Percentiles rank a stretch among this genome's conserved stretches.
These are phyloP conservation scores for Drosophila parvula DNA, from an alignment of 1,140 invertebrate species.

Conservation along the genomic window DNA sequence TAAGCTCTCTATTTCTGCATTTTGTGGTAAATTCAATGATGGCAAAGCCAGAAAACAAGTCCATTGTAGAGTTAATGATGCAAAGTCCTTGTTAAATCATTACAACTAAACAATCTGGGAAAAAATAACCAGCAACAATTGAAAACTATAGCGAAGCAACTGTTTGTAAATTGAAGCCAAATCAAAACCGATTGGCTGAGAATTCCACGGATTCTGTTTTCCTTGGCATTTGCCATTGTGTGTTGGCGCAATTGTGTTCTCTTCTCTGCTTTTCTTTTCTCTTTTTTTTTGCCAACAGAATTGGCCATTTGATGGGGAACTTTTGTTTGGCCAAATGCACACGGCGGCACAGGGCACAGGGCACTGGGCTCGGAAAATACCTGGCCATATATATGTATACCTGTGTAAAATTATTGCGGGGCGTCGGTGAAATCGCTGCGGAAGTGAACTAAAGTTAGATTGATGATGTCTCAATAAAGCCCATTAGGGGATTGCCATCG, in stretches of 20 bases:
- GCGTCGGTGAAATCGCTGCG: conserved; percentile 17
- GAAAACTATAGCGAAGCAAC: conserved; percentile 9
- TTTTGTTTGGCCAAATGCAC: conserved; percentile 43
- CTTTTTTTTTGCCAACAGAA: not conserved
- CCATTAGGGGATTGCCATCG: conserved; percentile 50
- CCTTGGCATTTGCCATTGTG: conserved; percentile 21
- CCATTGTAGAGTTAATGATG: not conserved
- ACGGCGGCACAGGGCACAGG: not conserved
- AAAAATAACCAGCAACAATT: not conserved
- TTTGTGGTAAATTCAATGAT: not conserved
- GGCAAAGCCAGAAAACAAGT: not conserved
- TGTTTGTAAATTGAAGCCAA: conserved; percentile 31
- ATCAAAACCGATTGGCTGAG: conserved; percentile 24
- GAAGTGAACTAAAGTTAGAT: conserved; percentile 44
- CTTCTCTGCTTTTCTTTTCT: not conserved
- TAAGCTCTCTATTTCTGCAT: not conserved
- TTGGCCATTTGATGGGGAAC: conserved; percentile 26
- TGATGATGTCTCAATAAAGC: conserved; percentile 55
- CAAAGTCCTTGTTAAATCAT: not conserved
- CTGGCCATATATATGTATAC: conserved; percentile 2
- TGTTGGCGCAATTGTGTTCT: conserved; percentile 31
- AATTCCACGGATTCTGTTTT: conserved; percentile 24
- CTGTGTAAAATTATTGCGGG: conserved; percentile 14
- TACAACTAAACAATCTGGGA: not conserved
- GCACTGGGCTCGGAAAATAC: conserved; percentile 5